Conservation (phyloP, 2,113 vertebrate species). For the Hemichromis elongatus region DNA sequence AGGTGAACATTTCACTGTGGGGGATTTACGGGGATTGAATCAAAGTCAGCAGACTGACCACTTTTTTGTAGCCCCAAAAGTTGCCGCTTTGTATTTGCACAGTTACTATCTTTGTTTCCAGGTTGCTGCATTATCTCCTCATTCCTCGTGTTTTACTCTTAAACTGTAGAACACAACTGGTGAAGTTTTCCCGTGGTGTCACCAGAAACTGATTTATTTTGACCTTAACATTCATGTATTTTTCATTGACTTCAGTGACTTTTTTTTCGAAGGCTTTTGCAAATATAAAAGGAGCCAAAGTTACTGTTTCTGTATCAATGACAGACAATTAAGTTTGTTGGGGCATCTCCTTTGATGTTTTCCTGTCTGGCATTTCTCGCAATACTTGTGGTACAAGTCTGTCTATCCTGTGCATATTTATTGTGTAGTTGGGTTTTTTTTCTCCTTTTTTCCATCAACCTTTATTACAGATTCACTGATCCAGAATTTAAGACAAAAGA, state of each 20-base stretch:
- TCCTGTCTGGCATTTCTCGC: neutral
- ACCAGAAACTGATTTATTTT: neutral
- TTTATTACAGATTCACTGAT: neutral
- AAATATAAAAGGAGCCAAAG: neutral
- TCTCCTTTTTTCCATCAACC: neutral
- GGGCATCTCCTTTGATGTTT: neutral
- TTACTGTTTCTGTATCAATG: neutral
- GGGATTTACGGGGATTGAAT: neutral
- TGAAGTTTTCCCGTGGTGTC: neutral
- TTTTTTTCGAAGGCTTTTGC: neutral
- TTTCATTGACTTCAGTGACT: neutral
- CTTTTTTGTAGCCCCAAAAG: neutral
- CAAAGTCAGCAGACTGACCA: neutral
- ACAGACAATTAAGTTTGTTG: neutral
- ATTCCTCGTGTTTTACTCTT: neutral
- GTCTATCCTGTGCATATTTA: neutral
- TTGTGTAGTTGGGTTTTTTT: neutral
- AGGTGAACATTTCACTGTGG: neutral
- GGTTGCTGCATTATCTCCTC: neutral
- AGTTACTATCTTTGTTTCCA: neutral
- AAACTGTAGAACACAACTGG: neutral
- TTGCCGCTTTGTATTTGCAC: neutral
- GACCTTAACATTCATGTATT: rapidly evolving
- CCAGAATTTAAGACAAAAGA: neutral
- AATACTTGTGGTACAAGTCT: neutral